Percentiles rank a stretch among this genome's conserved stretches.
Evolutionary conservation across 1,140 invertebrate genomes (phyloP).

Genomic region (Drosophila nikananu): DNA sequence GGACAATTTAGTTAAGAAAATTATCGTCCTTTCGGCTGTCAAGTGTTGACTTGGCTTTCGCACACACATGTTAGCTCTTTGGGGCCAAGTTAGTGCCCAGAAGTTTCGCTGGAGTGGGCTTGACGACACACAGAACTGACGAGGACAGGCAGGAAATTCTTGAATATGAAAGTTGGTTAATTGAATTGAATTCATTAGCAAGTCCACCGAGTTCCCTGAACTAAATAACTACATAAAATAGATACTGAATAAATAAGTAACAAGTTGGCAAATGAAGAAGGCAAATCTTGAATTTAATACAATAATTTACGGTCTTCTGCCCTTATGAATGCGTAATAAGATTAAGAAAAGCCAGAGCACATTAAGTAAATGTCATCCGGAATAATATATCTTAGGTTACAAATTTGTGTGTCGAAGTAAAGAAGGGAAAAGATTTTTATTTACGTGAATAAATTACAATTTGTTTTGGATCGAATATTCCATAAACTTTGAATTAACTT

Average conservation of each 20-base stretch:
- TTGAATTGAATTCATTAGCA: conserved; percentile 43
- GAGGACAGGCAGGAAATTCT: conserved; percentile 23
- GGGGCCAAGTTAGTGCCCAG: conserved; percentile 18
- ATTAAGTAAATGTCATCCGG: not conserved
- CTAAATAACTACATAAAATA: conserved; percentile 28
- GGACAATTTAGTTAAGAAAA: conserved; percentile 80
- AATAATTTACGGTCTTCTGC: not conserved
- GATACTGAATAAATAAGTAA: conserved; percentile 38
- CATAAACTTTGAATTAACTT: not conserved
- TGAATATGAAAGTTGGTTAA: conserved; percentile 51
- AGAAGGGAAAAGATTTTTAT: not conserved
- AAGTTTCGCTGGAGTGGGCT: conserved; percentile 36
- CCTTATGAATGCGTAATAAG: conserved; percentile 1
- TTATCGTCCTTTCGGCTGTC: conserved; percentile 72
- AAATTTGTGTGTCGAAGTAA: not conserved
- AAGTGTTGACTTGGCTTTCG: conserved; percentile 45
- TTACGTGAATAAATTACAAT: not conserved
- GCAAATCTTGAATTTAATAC: conserved; percentile 12
- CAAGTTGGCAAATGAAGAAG: not conserved
- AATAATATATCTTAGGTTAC: not conserved
- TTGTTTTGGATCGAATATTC: not conserved
- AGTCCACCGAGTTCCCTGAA: conserved; percentile 16
- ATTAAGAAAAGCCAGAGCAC: not conserved
- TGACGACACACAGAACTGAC: conserved; percentile 21
- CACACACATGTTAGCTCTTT: conserved; percentile 1